A percentile compares a stretch with the other conserved stretches of the same genome.
phyloP scores from a whole-genome alignment of 64 coral and sea anemone species.

The Trachythela sp. region DNA sequence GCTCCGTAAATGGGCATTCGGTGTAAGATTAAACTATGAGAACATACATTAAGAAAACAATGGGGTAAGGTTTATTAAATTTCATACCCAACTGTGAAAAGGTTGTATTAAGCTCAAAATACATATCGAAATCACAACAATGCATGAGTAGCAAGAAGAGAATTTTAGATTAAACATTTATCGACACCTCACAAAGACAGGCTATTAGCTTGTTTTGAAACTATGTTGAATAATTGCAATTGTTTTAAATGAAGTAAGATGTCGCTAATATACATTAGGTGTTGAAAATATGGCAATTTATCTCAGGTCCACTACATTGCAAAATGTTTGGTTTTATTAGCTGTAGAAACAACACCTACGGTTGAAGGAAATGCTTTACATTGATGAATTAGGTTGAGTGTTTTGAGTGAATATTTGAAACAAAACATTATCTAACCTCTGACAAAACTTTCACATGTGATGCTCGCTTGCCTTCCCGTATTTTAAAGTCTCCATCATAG shows the following conservation, averaged over 20 bases:
- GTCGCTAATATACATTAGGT: background rate
- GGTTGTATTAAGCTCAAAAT: background rate
- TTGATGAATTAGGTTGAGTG: background rate
- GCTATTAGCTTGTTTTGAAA: background rate
- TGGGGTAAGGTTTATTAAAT: background rate
- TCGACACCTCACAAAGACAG: background rate
- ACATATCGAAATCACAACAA: background rate
- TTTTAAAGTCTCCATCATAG: conserved; percentile 53
- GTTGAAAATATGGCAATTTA: no score
- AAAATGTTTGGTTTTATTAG: background rate
- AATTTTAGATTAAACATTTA: background rate
- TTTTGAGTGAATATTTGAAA: background rate
- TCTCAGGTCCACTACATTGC: no score
- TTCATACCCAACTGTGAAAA: background rate
- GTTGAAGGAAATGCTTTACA: background rate
- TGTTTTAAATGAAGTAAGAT: background rate
- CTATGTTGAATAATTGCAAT: background rate
- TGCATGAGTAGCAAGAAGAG: background rate
- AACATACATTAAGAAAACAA: background rate
- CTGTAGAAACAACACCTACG: background rate
- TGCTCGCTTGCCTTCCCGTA: conserved; percentile 64
- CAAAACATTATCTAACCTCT: conserved; percentile 56
- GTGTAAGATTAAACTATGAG: background rate
- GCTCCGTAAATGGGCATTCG: background rate
- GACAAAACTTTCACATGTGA: conserved; percentile 67